Conservation (phyloP, 2,797 vertebrate species). For the Tinamus major region DNA sequence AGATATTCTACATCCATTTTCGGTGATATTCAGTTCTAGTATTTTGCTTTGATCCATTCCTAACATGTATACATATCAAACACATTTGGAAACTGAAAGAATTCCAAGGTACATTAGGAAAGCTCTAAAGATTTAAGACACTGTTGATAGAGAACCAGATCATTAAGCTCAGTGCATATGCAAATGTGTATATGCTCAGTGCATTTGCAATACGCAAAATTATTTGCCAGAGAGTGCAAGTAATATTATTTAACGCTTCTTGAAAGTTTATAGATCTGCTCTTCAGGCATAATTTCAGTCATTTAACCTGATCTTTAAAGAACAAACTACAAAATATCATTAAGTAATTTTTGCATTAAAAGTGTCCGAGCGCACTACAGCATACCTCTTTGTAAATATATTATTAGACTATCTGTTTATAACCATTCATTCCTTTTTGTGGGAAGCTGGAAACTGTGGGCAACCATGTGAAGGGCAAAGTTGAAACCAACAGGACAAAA, state of each 20-base stretch:
- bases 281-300: too few relatives aligned
- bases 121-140: not conserved
- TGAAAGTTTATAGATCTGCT: not conserved
- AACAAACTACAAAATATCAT: not conserved
- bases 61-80: not conserved
- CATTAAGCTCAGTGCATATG: not conserved
- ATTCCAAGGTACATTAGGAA: not conserved
- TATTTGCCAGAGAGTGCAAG: not conserved
- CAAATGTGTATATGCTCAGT: too few relatives aligned
- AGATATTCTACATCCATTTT: not conserved
- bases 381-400: not conserved
- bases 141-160: not conserved
- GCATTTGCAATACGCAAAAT: too few relatives aligned
- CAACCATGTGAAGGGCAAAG: not conserved
- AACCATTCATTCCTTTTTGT: not conserved
- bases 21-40: not conserved
- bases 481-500: not conserved
- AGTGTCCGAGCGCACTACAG: too few relatives aligned
- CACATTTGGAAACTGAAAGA: not conserved
- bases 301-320: not conserved
- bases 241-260: not conserved
- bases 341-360: not conserved
- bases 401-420: not conserved
- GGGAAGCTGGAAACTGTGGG: not conserved
- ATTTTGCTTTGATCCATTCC: not conserved